These are phyloP conservation scores for Ceratotherium simum DNA, from an alignment of 2,113 vertebrate species.

Conservation along the genomic window DNA sequence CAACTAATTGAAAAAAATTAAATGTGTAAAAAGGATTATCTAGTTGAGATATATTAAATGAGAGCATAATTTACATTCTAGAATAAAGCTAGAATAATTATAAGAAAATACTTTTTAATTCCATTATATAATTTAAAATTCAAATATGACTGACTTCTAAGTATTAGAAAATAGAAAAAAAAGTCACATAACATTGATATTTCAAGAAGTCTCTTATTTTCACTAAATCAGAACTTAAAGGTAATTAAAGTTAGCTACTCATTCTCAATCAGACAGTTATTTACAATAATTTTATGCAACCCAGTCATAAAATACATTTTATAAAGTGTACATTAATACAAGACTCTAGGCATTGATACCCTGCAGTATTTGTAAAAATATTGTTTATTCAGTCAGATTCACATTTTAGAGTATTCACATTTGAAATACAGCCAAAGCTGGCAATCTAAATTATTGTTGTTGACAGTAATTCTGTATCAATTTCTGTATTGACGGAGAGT, in stretches of 20 bases:
- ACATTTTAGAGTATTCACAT: not conserved
- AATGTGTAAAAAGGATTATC: not conserved
- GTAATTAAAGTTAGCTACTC: not conserved
- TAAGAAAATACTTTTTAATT: not conserved
- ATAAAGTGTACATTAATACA: not conserved
- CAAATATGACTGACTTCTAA: constrained; percentile 10
- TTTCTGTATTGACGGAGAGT: not conserved
- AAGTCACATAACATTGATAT: not conserved
- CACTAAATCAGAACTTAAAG: not conserved
- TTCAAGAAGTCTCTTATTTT: constrained; percentile 21
- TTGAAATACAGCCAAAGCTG: not conserved
- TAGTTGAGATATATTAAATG: not conserved
- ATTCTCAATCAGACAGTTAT: not conserved
- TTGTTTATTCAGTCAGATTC: not conserved
- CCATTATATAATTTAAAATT: constrained; percentile 18
- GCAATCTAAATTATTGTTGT: not conserved
- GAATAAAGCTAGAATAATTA: not conserved
- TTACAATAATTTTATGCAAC: not conserved
- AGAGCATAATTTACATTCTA: not conserved
- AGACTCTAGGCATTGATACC: not conserved
- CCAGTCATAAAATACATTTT: not conserved
- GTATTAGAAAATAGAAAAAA: constrained; percentile 10
- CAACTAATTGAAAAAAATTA: not conserved
- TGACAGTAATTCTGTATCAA: not conserved
- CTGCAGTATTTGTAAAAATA: not conserved